Evolutionary conservation across 2,888 invertebrate species (phyloP).

Genomic region (Drosophila diplacantha): DNA sequence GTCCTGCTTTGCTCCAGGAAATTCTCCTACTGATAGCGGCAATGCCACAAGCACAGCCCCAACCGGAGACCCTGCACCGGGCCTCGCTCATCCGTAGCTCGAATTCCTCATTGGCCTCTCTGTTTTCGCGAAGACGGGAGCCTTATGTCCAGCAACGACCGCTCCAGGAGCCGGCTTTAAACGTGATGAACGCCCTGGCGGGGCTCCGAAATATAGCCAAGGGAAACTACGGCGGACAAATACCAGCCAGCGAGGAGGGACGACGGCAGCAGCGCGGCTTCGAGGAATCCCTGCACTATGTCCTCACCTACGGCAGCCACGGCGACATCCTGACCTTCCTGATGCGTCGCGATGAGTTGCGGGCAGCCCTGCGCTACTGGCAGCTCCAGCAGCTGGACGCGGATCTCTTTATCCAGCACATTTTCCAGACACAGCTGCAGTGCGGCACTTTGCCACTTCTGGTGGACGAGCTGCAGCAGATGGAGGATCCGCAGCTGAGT

Average conservation of each 20-base stretch:
- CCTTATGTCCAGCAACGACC: slow-evolving; percentile 79
- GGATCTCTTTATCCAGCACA: slow-evolving; percentile 85
- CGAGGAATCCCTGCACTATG: slow-evolving; percentile 89
- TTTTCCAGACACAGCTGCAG: slow-evolving; percentile 84
- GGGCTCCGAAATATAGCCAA: slow-evolving; percentile 80
- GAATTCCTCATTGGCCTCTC: slow-evolving; percentile 72
- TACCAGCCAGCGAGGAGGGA: slow-evolving; percentile 26
- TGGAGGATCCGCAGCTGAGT: slow-evolving; percentile 83
- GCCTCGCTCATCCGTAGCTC: slow-evolving; percentile 75
- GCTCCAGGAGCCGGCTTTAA: slow-evolving; percentile 80
- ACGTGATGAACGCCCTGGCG: slow-evolving; percentile 81
- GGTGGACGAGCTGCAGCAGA: slow-evolving; percentile 82
- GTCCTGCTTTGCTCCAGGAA: slow-evolving; percentile 84
- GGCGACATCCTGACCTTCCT: slow-evolving; percentile 86
- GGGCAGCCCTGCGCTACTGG: slow-evolving; percentile 84
- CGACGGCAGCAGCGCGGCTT: slow-evolving; percentile 79
- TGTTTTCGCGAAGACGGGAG: slow-evolving; percentile 78
- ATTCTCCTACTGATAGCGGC: slow-evolving; percentile 84
- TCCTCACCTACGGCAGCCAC: slow-evolving; percentile 88
- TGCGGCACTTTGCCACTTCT: slow-evolving; percentile 82
- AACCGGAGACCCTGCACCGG: slow-evolving; percentile 73
- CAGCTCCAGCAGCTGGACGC: slow-evolving; percentile 83
- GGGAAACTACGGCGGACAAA: slow-evolving; percentile 78
- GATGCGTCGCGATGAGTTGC: slow-evolving; percentile 84
- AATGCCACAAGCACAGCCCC: slow-evolving; percentile 62